Conservation (phyloP, 2,797 vertebrate genomes). For the Sebastes taczanowskii region DNA sequence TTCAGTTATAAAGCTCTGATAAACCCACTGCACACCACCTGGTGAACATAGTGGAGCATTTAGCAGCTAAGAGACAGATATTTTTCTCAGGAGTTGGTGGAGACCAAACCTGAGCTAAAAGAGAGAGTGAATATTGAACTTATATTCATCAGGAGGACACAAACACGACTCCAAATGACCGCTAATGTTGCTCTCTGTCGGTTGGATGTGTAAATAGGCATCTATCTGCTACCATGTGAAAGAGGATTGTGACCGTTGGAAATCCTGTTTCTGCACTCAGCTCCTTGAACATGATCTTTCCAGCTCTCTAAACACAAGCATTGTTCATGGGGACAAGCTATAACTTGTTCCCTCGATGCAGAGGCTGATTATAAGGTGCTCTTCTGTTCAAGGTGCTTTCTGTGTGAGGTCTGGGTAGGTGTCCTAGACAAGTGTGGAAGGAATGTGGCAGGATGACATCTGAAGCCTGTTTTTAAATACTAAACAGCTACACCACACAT, state of each 20-base stretch:
- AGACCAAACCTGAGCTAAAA: not conserved
- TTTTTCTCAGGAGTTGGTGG: not conserved
- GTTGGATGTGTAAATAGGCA: not conserved
- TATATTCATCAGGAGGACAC: not conserved
- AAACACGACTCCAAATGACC: not conserved
- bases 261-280: constrained; percentile 25
- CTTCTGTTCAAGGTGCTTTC: constrained; percentile 40
- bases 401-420: constrained; percentile 58
- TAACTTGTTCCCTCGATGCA: constrained; percentile 45
- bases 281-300: constrained; percentile 58
- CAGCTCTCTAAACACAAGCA: constrained; percentile 44
- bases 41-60: not conserved
- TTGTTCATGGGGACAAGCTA: constrained; percentile 62
- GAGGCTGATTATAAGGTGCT: constrained; percentile 62
- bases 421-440: constrained; percentile 41
- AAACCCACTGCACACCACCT: not conserved
- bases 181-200: not conserved
- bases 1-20: not conserved
- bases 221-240: not conserved
- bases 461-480: constrained; percentile 27
- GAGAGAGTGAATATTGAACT: not conserved
- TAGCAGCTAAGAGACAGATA: no score
- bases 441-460: constrained; percentile 59
- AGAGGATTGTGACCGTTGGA: not conserved
- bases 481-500: constrained; percentile 5